Percentiles rank a stretch among this genome's conserved stretches.
phyloP scores from a whole-genome alignment of 2,888 invertebrate species.

The Caenorhabditis doughertyi region DNA sequence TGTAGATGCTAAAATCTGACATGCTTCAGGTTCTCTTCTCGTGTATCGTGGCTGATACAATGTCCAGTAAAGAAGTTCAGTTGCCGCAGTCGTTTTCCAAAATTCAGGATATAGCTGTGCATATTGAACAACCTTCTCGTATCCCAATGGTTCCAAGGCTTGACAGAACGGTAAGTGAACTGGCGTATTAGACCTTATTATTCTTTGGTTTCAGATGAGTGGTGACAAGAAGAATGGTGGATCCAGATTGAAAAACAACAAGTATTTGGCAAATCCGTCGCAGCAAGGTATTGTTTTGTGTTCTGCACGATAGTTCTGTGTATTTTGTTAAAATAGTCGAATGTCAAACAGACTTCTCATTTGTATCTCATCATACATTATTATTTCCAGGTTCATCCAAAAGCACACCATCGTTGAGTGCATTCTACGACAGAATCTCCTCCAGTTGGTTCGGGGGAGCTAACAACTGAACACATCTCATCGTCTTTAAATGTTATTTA shows the following conservation, averaged over 20 bases:
- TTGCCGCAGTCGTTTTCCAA: slow-evolving; percentile 55
- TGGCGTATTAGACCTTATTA: background rate
- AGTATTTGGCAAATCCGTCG: slow-evolving; percentile 68
- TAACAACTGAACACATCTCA: slow-evolving; percentile 25
- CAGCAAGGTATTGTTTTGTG: slow-evolving; percentile 34
- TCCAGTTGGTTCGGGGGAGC: slow-evolving; percentile 70
- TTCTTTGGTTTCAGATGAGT: slow-evolving; percentile 48
- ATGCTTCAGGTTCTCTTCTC: slow-evolving; percentile 60
- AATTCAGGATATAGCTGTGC: slow-evolving; percentile 63
- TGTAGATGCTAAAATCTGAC: background rate
- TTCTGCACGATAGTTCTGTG: background rate
- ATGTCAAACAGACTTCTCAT: no score
- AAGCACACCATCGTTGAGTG: slow-evolving; percentile 67
- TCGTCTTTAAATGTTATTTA: background rate
- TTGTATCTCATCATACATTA: background rate
- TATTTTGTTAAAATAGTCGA: no score
- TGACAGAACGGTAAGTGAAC: slow-evolving; percentile 53
- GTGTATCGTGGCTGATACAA: slow-evolving; percentile 58
- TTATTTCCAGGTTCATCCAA: slow-evolving; percentile 42
- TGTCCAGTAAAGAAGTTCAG: slow-evolving; percentile 67
- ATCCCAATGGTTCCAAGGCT: slow-evolving; percentile 68
- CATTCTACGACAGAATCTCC: slow-evolving; percentile 71
- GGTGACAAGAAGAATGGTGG: slow-evolving; percentile 60
- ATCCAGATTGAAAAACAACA: slow-evolving; percentile 63
- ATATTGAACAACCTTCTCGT: slow-evolving; percentile 65